Conservation (phyloP, 2,888 invertebrate genomes). For the Drosophila longiperda region DNA sequence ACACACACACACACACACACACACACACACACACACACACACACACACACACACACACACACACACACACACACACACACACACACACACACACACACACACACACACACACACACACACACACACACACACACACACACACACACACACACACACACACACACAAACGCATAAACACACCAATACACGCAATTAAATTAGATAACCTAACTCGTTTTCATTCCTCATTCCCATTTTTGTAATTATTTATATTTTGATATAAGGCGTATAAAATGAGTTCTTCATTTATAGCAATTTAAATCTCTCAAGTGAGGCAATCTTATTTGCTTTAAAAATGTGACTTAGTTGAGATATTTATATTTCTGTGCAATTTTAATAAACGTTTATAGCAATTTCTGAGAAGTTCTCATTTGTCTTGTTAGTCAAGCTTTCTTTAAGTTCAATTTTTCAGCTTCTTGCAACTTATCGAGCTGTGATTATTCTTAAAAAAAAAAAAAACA, state of each 20-base stretch:
- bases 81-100: background rate
- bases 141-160: slow-evolving; percentile 1
- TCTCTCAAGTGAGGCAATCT: too few species aligned
- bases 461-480: background rate
- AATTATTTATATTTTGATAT: background rate
- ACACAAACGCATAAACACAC: background rate
- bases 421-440: background rate
- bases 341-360: background rate
- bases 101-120: background rate
- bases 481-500: slow-evolving; percentile 1
- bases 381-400: background rate
- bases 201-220: slow-evolving; percentile 10
- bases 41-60: background rate
- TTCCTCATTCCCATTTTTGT: background rate
- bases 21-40: background rate
- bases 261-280: background rate
- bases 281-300: too few species aligned
- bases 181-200: background rate
- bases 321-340: background rate
- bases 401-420: background rate
- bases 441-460: background rate
- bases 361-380: background rate
- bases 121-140: background rate
- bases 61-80: background rate
- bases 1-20: background rate